Evolutionary conservation across 2,888 invertebrate genomes (phyloP), one percentile per base, ranked within the genome.

Genomic region (Ligdia adustata): DNA sequence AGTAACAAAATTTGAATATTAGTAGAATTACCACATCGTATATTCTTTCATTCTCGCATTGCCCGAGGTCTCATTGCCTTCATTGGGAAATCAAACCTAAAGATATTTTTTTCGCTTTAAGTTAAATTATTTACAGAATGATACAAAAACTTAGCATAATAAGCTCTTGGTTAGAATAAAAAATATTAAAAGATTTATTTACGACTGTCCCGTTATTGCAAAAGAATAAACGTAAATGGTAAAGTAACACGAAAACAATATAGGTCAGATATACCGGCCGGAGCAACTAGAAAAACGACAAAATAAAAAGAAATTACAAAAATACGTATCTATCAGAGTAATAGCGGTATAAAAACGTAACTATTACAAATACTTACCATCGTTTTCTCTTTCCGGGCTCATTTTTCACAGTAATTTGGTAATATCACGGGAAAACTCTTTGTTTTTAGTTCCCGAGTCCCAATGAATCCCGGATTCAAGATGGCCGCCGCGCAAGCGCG

Each of bases 341-440:
- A 34, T 20, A n/a, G 3, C 4, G 20, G 3, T 6, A 9, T 11
- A n/a, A 20, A 29, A 31, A 14, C 9, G 20, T 3, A 35, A 15
- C 13, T 12, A 0, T 41, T 9, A 26, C 14, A 22, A 46, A 9
- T 16, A 68, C 72, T 56, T 73, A 88, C 88, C 80, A 70, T 82
- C 83, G 26, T 69, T 56, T 51, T 86, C 83, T 38, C 76, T 64
- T 50, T 84, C 83, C 0, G 86, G 72, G 51, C 78, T 77, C 79
- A 84, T 82, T 64, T 77, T 77, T 44, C 38, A 53, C 57, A 55
- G 29, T 35, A 49, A 52, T 47, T 55, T 44, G 12, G 11, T 18
- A 44, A 48, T 43, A 52, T 41, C 37, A 51, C 35, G 11, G 26
- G 46, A 43, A 43, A 41, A 42, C 24, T 14, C 48, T 74, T 71